These are phyloP conservation scores for Paracanthobrama guichenoti DNA, from an alignment of 2,113 vertebrate species.

Conservation along the genomic window DNA sequence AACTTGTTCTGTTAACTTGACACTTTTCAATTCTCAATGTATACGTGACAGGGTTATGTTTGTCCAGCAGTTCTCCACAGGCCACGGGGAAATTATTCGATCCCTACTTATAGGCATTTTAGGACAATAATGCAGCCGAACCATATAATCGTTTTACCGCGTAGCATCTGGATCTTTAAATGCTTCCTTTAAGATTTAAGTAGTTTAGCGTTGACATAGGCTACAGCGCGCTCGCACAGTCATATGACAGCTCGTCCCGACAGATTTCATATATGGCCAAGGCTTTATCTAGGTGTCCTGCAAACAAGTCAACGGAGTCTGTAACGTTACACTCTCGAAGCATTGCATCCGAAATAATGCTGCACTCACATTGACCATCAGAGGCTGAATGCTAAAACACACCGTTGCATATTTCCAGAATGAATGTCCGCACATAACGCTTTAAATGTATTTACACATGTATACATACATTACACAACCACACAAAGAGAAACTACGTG, in stretches of 20 bases:
- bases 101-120: not conserved
- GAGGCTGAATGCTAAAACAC: constrained; percentile 25
- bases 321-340: constrained; percentile 23
- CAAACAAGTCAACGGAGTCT: constrained; percentile 28
- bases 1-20: not conserved
- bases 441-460: not conserved
- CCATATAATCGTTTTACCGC: not conserved
- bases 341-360: constrained; percentile 37
- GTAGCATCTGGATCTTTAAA: not conserved
- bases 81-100: not conserved
- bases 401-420: not conserved
- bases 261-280: not conserved
- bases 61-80: constrained; percentile 8
- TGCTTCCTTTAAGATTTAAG: not conserved
- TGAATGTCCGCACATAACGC: not conserved
- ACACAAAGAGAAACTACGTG: constrained; percentile 29
- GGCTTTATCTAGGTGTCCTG: constrained; percentile 31
- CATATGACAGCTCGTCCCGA: constrained; percentile 21
- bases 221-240: not conserved
- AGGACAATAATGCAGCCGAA: not conserved
- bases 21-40: not conserved
- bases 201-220: not conserved
- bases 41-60: not conserved
- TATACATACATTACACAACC: constrained; percentile 4
- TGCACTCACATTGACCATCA: constrained; percentile 22